Conservation (phyloP, 2,888 invertebrate species). For the Macrosoma leucophasiata region DNA sequence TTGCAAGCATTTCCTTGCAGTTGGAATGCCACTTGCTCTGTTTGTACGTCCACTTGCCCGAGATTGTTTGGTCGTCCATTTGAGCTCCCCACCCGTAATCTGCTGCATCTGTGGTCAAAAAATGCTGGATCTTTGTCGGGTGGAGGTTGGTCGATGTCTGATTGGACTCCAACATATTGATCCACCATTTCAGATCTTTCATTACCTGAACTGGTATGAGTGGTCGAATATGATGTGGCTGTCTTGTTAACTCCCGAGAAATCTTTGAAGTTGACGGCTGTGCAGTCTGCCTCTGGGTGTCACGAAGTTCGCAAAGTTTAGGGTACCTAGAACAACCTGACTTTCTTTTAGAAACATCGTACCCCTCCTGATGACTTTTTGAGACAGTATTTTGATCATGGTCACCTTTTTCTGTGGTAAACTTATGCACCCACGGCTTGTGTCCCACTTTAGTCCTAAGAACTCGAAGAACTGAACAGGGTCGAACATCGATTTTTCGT, state of each 20-base stretch:
- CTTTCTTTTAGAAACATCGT: conserved; percentile 5
- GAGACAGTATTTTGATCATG: too few relatives aligned
- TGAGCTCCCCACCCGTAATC: too few relatives aligned
- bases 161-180: not conserved
- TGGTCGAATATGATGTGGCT: not conserved
- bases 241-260: not conserved
- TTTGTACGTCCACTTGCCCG: too few relatives aligned
- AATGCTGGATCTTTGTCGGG: not conserved
- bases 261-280: conserved; percentile 9
- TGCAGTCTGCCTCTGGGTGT: conserved; percentile 14
- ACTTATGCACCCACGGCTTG: too few relatives aligned
- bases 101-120: too few relatives aligned
- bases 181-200: conserved; percentile 14
- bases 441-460: conserved; percentile 7
- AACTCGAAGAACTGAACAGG: conserved; percentile 7
- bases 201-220: not conserved
- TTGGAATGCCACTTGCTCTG: conserved; percentile 15
- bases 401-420: too few relatives aligned
- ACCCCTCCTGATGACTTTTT: too few relatives aligned
- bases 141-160: not conserved
- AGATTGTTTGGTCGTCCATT: too few relatives aligned
- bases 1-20: too few relatives aligned
- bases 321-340: conserved; percentile 9
- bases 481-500: conserved; percentile 8
- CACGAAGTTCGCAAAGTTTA: conserved; percentile 16